Base-by-base conservation (phyloP, 2,797 vertebrate genomes). In the Clarias pachynema region DNA sequence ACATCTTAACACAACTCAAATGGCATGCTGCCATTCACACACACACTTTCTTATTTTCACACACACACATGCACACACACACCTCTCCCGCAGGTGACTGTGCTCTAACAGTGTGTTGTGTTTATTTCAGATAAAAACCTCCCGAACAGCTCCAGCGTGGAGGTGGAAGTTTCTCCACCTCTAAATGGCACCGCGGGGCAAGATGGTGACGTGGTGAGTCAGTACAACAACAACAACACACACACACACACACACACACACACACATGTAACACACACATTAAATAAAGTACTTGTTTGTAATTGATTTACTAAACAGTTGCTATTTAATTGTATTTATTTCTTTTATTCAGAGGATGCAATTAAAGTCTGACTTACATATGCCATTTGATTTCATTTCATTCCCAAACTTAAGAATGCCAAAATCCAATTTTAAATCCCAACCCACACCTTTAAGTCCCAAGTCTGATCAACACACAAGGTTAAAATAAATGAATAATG, bases 151-250 rank as follows among this genome's bases (percentile, higher is more conserved):
- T 95, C 97, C 78, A 98, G 95, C 88, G 97, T 97, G 37, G 97
- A 99, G 91, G 97, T 98, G 89, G 98, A 98, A 90, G 96, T 98
- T 89, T 97, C 97, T 10, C 97, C 98, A 57, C 96, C 98, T 0
- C 97, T 96, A 91, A 99, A 99, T 5, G 98, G 98, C 90, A 96
- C 94, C 15, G 95, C 97, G 0, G 96, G 96, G 56, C 96, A 97
- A 89, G 97, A 95, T 63, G 96, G 95, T 6, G 97, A 98, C 57
- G 89, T 95, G 82, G 95, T 96, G 89, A 95, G 94, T 83, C 26
- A 15, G 16, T 77, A 10, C n/a, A 60, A 60, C 31, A 37, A n/a
- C n/a, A n/a, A n/a, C n/a, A n/a, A n/a, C n/a, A 12, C 26, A 75
- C 73, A 59, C 73, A 49, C 49, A 56, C 65, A 24, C 14, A n/a